Conservation (phyloP, 1,140 invertebrate species). For the Oedothorax gibbosus region DNA sequence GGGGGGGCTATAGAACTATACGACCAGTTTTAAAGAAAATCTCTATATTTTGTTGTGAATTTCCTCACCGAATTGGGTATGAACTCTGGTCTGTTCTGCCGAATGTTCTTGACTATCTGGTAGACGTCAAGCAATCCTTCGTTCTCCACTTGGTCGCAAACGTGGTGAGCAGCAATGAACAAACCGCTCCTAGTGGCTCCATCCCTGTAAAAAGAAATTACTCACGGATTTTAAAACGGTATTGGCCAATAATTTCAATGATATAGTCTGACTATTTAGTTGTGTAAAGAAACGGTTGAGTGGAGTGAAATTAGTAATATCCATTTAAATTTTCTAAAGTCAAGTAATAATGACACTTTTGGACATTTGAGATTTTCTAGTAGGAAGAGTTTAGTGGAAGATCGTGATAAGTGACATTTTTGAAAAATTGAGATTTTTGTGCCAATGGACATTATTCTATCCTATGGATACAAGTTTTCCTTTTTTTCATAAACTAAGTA, state of each 20-base stretch:
- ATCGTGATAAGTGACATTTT: too few species aligned
- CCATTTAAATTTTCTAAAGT: too few species aligned
- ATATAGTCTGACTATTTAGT: not conserved
- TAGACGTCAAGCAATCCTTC: slow-evolving; percentile 70
- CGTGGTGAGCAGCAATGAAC: slow-evolving; percentile 67
- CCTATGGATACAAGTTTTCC: too few species aligned
- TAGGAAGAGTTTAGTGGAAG: too few species aligned
- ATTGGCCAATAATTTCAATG: not conserved
- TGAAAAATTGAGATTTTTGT: too few species aligned
- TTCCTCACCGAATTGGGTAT: slow-evolving; percentile 61
- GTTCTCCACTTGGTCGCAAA: slow-evolving; percentile 68
- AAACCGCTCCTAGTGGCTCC: slow-evolving; percentile 69
- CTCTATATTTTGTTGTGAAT: not conserved
- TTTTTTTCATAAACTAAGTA: too few species aligned
- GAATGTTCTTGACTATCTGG: slow-evolving; percentile 67
- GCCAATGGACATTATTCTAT: too few species aligned
- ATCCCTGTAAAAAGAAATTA: slow-evolving; percentile 65
- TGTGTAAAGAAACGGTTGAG: not conserved
- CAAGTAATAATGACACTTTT: too few species aligned
- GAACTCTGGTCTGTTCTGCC: slow-evolving; percentile 60
- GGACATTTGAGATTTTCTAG: too few species aligned
- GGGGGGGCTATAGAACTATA: too few species aligned
- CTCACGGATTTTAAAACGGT: too few species aligned
- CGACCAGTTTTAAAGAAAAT: not conserved
- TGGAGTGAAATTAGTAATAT: not conserved